A percentile compares a stretch with the other conserved stretches of the same genome.
These are phyloP conservation scores for Bucco capensis DNA, from an alignment of 2,113 vertebrate species.

Conservation along the genomic window DNA sequence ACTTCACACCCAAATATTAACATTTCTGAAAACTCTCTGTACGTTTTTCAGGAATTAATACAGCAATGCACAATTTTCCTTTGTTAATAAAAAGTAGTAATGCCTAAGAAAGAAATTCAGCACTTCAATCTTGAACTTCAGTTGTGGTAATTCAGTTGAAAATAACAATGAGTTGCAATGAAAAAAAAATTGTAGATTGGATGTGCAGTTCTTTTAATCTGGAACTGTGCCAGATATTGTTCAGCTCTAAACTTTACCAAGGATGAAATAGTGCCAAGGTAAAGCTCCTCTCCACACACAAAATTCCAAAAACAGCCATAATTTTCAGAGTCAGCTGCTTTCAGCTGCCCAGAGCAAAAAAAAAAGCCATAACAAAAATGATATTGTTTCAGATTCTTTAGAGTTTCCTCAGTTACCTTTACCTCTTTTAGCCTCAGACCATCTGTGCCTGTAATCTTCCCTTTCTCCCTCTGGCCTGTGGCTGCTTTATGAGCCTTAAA, in stretches of 20 bases:
- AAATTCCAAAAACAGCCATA: not conserved
- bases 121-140: not conserved
- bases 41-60: not conserved
- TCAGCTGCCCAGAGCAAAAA: not conserved
- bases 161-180: not conserved
- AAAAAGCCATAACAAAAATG: not conserved
- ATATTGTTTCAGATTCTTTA: constrained; percentile 3
- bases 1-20: not conserved
- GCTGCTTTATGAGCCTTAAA: constrained; percentile 8
- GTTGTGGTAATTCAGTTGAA: not conserved
- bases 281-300: not conserved
- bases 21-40: not conserved
- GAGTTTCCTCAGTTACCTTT: constrained; percentile 35
- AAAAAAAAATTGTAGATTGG: not conserved
- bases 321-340: not conserved
- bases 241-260: not conserved
- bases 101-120: not conserved
- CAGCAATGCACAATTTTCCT: not conserved
- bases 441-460: constrained; percentile 18
- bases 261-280: not conserved
- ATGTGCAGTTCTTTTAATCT: not conserved
- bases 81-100: not conserved
- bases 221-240: not conserved
- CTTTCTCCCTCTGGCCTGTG: not conserved
- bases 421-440: not conserved